phyloP scores from a whole-genome alignment of 2,797 vertebrate genomes.

The Neosilurus hyrtlii region DNA sequence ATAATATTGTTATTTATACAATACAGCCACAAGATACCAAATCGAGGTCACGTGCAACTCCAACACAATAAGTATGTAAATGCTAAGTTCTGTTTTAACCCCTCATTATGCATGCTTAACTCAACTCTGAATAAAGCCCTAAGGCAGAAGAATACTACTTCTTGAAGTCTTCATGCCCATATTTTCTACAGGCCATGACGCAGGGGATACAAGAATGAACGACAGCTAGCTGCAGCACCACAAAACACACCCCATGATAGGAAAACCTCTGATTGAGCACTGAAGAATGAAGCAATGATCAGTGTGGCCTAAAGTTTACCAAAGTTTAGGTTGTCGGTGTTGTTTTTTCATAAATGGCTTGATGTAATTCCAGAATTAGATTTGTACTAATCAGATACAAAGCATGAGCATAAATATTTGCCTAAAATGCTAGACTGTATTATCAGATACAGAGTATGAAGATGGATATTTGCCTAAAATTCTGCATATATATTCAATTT shows the following conservation, averaged over 20 bases:
- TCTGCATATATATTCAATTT: neutral
- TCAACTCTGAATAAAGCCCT: constrained; percentile 16
- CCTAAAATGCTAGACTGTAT: neutral
- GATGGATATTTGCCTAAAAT: too few species aligned
- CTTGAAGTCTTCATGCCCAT: neutral
- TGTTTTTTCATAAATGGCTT: neutral
- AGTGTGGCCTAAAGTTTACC: neutral
- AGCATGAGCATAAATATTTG: neutral
- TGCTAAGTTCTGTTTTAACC: neutral
- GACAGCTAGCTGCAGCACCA: neutral
- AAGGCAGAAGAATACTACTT: constrained; percentile 1
- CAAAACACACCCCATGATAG: neutral
- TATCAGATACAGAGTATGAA: too few species aligned
- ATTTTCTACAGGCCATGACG: constrained; percentile 7
- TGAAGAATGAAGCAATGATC: neutral
- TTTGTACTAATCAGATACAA: neutral
- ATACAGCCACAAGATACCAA: neutral
- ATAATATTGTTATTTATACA: neutral
- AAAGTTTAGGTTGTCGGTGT: neutral
- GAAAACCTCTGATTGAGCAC: constrained; percentile 3
- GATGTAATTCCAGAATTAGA: neutral
- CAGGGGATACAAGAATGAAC: neutral
- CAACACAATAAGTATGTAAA: too few species aligned
- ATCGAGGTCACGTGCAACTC: neutral
- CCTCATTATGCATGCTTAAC: neutral